These are phyloP conservation scores for Tribolium madens DNA, from an alignment of 1,140 invertebrate genomes.

Conservation along the genomic window DNA sequence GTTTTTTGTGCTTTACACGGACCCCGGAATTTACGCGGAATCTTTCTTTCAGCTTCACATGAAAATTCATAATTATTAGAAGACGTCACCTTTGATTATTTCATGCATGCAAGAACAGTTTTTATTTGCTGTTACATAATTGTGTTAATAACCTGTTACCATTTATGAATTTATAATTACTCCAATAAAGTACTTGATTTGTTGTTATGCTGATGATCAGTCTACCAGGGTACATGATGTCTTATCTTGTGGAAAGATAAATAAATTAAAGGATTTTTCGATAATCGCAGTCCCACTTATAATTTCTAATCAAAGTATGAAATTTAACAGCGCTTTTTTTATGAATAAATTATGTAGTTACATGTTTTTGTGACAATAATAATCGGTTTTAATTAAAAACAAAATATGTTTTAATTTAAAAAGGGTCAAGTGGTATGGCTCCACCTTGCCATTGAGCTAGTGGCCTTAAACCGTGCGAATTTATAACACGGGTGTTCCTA, in stretches of 20 bases:
- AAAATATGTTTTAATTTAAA: background rate
- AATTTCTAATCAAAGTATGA: background rate
- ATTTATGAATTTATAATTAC: background rate
- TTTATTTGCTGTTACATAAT: background rate
- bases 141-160: background rate
- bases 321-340: background rate
- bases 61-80: background rate
- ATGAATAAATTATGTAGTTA: background rate
- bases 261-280: background rate
- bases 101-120: background rate
- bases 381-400: background rate
- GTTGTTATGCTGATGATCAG: background rate
- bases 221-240: background rate
- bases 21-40: background rate
- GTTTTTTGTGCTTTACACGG: background rate
- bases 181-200: background rate
- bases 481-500: background rate
- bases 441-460: background rate
- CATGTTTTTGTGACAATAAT: background rate
- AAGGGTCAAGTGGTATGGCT: background rate
- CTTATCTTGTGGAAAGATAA: background rate
- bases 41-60: background rate
- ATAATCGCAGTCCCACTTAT: background rate
- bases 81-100: background rate
- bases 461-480: background rate